These are phyloP conservation scores for Schizotus pectinicornis DNA, from an alignment of 2,888 invertebrate species.

Conservation along the genomic window DNA sequence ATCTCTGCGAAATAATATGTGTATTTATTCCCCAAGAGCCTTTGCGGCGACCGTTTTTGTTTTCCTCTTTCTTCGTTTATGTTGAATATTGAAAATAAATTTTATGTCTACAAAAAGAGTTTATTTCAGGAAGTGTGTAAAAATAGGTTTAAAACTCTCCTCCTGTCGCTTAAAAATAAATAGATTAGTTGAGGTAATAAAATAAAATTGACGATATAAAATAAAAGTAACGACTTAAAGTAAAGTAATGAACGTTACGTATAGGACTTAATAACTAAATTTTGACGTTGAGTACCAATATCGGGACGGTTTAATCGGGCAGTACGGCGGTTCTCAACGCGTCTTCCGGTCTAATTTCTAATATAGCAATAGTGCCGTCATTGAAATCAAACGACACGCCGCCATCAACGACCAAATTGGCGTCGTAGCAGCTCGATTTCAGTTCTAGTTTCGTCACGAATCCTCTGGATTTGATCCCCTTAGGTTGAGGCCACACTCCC, in stretches of 20 bases:
- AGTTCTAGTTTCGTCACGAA: slow-evolving; percentile 78
- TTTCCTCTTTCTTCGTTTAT: slow-evolving; percentile 5
- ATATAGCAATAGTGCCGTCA: slow-evolving; percentile 84
- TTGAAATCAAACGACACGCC: slow-evolving; percentile 93
- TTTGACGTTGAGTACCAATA: too few relatives aligned
- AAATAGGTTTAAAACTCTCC: too few relatives aligned
- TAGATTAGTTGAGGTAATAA: too few relatives aligned
- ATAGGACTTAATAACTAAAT: slow-evolving; percentile 8
- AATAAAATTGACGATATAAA: too few relatives aligned
- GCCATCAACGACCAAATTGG: slow-evolving; percentile 92
- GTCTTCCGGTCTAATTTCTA: slow-evolving; percentile 88
- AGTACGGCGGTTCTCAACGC: slow-evolving; percentile 78
- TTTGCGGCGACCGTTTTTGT: slow-evolving; percentile 6
- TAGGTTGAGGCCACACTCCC: slow-evolving; percentile 83
- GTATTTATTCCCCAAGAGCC: too few relatives aligned
- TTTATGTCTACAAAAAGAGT: slow-evolving; percentile 13
- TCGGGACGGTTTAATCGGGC: too few relatives aligned
- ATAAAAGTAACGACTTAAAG: background rate
- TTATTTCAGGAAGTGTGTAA: background rate
- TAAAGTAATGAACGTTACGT: background rate
- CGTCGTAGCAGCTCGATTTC: slow-evolving; percentile 89
- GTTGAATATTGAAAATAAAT: slow-evolving; percentile 13
- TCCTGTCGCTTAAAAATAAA: too few relatives aligned
- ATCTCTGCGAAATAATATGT: too few relatives aligned
- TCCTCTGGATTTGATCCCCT: slow-evolving; percentile 76